A percentile compares a stretch with the other conserved stretches of the same genome.
phyloP scores from a whole-genome alignment of 2,113 vertebrate genomes.

The Phalacrocorax brasilianus region DNA sequence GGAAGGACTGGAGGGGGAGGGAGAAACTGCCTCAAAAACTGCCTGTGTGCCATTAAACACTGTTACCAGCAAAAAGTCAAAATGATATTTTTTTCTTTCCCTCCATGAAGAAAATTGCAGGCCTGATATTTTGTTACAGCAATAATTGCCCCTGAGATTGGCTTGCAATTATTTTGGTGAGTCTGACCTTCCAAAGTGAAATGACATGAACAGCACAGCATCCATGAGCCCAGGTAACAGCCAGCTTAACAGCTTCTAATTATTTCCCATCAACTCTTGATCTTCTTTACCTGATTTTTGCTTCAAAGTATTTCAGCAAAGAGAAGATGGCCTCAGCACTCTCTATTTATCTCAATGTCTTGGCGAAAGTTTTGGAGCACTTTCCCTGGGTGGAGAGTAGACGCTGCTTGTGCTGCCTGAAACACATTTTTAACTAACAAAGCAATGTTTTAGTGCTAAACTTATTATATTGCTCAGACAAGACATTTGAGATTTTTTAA shows the following conservation, averaged over 20 bases:
- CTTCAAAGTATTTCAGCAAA: constrained; percentile 60
- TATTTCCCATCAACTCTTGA: constrained; percentile 66
- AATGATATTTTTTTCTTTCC: constrained; percentile 19
- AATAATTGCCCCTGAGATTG: constrained; percentile 56
- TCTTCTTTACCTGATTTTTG: constrained; percentile 55
- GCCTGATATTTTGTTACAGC: constrained; percentile 51
- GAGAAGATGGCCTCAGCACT: constrained; percentile 33
- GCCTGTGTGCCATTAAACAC: constrained; percentile 20
- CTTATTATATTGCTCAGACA: neutral
- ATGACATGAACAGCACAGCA: constrained; percentile 13
- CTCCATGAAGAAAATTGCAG: constrained; percentile 61
- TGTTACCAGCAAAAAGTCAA: constrained; percentile 35
- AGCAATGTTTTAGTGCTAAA: neutral
- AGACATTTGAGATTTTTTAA: neutral
- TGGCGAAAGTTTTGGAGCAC: constrained; percentile 26
- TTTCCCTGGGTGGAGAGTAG: neutral
- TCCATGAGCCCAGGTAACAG: constrained; percentile 38
- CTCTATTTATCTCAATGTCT: neutral
- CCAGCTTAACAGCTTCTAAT: constrained; percentile 66
- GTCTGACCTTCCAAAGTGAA: constrained; percentile 52
- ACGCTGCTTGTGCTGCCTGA: neutral
- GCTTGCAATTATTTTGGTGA: constrained; percentile 63
- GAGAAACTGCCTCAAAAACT: constrained; percentile 12
- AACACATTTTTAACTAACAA: neutral
- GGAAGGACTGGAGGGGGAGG: neutral